Evolutionary conservation across 2,888 invertebrate genomes (phyloP).

Genomic region (Trissonchulus latispiculum): DNA sequence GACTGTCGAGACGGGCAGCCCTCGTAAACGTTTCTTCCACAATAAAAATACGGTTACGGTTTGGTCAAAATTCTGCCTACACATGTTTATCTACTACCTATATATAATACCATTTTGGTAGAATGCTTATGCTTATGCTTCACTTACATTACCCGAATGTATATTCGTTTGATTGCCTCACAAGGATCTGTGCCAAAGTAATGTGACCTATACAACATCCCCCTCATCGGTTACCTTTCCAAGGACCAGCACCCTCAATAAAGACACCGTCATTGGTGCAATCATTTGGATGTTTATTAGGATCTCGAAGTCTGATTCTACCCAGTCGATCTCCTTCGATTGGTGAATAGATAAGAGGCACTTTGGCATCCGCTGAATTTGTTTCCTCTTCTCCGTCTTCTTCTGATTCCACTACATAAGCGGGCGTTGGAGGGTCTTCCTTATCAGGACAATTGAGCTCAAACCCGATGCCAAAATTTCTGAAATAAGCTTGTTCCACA

Average conservation of each 20-base stretch:
- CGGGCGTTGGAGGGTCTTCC: neutral
- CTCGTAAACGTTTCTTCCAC: too few relatives aligned
- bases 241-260: slow-evolving; percentile 38
- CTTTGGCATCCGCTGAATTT: slow-evolving; percentile 17
- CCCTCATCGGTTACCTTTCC: slow-evolving; percentile 32
- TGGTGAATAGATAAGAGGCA: slow-evolving; percentile 36
- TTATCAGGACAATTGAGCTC: slow-evolving; percentile 11
- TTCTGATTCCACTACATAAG: neutral
- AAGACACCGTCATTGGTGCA: slow-evolving; percentile 42
- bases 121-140: too few relatives aligned
- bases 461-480: slow-evolving; percentile 18
- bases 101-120: neutral
- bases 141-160: too few relatives aligned
- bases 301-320: slow-evolving; percentile 3
- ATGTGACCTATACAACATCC: too few relatives aligned
- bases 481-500: too few relatives aligned
- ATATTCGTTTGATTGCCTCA: too few relatives aligned
- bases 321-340: slow-evolving; percentile 25
- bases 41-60: too few relatives aligned
- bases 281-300: slow-evolving; percentile 25
- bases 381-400: slow-evolving; percentile 17
- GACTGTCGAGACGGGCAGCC: too few relatives aligned
- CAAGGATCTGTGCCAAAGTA: too few relatives aligned
- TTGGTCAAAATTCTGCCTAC: too few relatives aligned
- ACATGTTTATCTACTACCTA: too few relatives aligned